Evolutionary conservation across 2,888 invertebrate species (phyloP).

Genomic region (Oligia latruncula): DNA sequence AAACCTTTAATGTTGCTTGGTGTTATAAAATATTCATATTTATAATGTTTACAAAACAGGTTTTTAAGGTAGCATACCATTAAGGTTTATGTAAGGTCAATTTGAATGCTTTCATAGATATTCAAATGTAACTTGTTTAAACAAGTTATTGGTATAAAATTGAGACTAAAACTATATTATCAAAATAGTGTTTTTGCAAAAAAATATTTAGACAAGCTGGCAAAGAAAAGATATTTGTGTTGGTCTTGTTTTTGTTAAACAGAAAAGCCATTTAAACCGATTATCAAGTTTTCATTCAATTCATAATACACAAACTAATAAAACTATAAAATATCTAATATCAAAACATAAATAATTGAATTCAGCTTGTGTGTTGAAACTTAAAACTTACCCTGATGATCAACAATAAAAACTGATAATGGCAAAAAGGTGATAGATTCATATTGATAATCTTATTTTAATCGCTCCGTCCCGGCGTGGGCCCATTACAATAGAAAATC

Average conservation of each 20-base stretch:
- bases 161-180: neutral
- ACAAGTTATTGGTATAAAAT: conserved; percentile 1
- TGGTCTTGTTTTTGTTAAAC: neutral
- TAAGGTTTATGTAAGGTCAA: conserved; percentile 23
- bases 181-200: neutral
- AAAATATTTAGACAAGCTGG: neutral
- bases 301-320: neutral
- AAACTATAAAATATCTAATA: neutral
- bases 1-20: neutral
- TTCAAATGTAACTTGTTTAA: conserved; percentile 15
- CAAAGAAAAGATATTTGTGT: neutral
- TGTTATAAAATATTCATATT: conserved; percentile 4
- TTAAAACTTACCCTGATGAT: neutral
- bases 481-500: too few relatives aligned
- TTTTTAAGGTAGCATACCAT: conserved; percentile 24
- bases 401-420: neutral
- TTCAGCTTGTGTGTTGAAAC: neutral
- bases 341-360: neutral
- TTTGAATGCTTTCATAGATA: conserved; percentile 8
- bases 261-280: neutral
- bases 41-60: conserved; percentile 34
- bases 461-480: neutral
- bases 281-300: neutral
- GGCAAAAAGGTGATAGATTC: neutral
- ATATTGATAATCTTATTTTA: neutral